These are phyloP conservation scores for Pheosia tremula DNA, from an alignment of 2,888 invertebrate genomes.

Conservation along the genomic window DNA sequence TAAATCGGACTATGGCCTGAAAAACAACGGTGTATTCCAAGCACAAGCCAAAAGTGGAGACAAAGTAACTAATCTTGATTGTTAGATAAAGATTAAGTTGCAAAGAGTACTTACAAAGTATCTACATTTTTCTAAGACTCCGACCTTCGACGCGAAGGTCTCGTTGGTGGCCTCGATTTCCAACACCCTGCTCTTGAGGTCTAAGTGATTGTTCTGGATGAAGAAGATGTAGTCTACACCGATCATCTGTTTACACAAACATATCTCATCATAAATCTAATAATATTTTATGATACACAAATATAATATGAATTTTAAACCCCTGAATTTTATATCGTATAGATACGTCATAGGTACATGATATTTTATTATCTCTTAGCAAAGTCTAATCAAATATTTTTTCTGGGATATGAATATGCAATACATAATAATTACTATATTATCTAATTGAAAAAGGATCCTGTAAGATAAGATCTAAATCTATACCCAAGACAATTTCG, in stretches of 20 bases:
- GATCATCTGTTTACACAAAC: constrained; percentile 86
- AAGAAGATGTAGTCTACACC: constrained; percentile 96
- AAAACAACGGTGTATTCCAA: not conserved
- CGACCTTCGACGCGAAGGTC: constrained; percentile 93
- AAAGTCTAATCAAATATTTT: too few relatives aligned
- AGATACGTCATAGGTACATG: too few relatives aligned
- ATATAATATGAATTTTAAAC: too few relatives aligned
- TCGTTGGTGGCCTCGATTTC: constrained; percentile 97
- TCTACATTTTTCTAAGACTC: constrained; percentile 94
- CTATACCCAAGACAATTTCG: too few relatives aligned
- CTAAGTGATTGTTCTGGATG: constrained; percentile 94
- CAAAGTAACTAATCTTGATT: not conserved
- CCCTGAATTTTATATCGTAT: too few relatives aligned
- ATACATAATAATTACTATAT: too few relatives aligned
- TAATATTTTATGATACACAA: not conserved
- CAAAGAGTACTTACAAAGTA: constrained; percentile 89
- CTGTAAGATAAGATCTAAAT: too few relatives aligned
- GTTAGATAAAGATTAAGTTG: not conserved
- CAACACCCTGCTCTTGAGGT: constrained; percentile 90
- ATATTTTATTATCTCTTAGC: too few relatives aligned
- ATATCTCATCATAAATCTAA: not conserved
- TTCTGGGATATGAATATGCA: too few relatives aligned
- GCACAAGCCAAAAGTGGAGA: not conserved
- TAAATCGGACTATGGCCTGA: not conserved
- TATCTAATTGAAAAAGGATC: too few relatives aligned